A percentile compares a stretch with the other conserved stretches of the same genome.
phyloP scores from a whole-genome alignment of 2,888 invertebrate species.

The Andrena bicolor region DNA sequence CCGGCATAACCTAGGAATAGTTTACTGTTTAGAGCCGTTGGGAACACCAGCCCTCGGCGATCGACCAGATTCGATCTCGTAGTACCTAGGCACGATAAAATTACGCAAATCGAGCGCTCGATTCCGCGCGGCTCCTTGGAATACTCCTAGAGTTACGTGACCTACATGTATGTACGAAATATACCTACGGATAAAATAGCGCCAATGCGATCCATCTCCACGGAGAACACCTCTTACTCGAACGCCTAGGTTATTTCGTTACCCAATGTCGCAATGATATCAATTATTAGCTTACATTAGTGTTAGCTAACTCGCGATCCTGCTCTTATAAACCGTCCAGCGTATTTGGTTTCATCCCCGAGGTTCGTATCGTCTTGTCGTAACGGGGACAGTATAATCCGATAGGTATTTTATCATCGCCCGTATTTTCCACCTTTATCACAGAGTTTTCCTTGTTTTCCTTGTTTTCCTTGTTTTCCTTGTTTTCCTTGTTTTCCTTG shows the following conservation, averaged over 20 bases:
- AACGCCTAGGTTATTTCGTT: slow-evolving; percentile 62
- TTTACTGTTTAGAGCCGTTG: not conserved
- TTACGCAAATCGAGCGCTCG: slow-evolving; percentile 50
- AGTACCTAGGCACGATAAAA: slow-evolving; percentile 3
- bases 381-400: slow-evolving; percentile 24
- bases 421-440: not conserved
- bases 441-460: too few relatives aligned
- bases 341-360: slow-evolving; percentile 33
- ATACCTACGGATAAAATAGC: slow-evolving; percentile 9
- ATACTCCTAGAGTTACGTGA: slow-evolving; percentile 75
- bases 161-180: slow-evolving; percentile 68
- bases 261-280: slow-evolving; percentile 70
- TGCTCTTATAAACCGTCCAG: slow-evolving; percentile 7
- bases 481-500: too few relatives aligned
- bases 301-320: slow-evolving; percentile 36
- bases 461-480: too few relatives aligned
- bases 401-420: slow-evolving; percentile 10
- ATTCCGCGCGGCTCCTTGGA: slow-evolving; percentile 59
- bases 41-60: not conserved
- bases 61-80: not conserved
- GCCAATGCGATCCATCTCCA: slow-evolving; percentile 22
- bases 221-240: slow-evolving; percentile 1
- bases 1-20: not conserved
- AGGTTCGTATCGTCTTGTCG: not conserved
- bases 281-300: slow-evolving; percentile 67